Percentiles rank a stretch among this genome's conserved stretches.
Conservation (phyloP, 2,113 vertebrate genomes). For the Colius striatus region DNA sequence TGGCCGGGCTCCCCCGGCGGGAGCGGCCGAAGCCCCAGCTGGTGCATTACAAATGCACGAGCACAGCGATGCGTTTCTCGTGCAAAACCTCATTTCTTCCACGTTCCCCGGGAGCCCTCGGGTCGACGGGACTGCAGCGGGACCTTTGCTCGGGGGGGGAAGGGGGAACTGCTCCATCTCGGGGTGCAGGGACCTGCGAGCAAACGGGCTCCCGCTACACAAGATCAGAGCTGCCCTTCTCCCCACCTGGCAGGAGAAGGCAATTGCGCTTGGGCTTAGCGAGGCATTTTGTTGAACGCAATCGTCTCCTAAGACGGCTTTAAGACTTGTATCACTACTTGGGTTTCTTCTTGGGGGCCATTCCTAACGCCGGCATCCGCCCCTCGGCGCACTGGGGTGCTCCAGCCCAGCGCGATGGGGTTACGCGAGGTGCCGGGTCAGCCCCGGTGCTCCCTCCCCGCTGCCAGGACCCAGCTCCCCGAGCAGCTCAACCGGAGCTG, state of each 20-base stretch:
- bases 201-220: background rate
- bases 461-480: too few relatives aligned
- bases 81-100: background rate
- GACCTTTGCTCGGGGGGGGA: background rate
- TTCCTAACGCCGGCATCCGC: background rate
- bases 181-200: background rate
- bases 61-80: background rate
- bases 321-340: accelerated
- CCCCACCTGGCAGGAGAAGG: background rate
- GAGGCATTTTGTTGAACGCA: background rate
- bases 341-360: background rate
- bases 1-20: background rate
- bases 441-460: background rate
- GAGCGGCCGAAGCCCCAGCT: background rate
- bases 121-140: background rate
- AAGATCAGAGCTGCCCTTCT: background rate
- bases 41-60: background rate
- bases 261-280: accelerated
- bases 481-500: background rate
- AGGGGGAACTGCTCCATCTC: background rate
- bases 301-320: background rate
- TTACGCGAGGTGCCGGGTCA: background rate
- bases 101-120: background rate
- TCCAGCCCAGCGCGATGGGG: background rate
- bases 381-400: too few relatives aligned